Conservation (phyloP, 2,113 vertebrate species). For the Calonectris borealis region DNA sequence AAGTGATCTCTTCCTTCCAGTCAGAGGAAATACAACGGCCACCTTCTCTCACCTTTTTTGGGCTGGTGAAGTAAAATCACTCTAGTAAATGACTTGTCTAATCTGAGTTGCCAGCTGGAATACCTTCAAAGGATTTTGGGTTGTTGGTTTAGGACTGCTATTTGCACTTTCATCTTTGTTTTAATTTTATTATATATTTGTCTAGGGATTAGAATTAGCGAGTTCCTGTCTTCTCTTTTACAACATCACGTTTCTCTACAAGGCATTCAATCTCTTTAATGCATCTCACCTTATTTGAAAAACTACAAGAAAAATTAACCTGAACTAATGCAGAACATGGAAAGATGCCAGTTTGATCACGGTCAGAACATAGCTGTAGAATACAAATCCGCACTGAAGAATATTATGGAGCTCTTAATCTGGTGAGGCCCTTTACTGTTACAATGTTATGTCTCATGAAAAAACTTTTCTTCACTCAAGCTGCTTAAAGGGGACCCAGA, state of each 20-base stretch:
- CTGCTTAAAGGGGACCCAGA: neutral
- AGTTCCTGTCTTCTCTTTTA: neutral
- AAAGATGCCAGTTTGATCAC: neutral
- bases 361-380: neutral
- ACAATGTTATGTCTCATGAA: neutral
- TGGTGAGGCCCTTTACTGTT: neutral
- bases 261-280: neutral
- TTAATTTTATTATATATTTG: constrained; percentile 24
- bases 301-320: constrained; percentile 6
- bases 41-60: neutral
- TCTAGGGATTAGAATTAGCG: neutral
- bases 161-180: constrained; percentile 35
- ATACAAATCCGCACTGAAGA: neutral
- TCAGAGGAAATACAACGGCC: neutral
- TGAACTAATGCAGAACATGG: neutral
- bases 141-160: neutral
- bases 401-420: neutral
- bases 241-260: neutral
- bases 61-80: neutral
- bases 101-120: constrained; percentile 13
- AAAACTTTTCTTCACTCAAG: neutral
- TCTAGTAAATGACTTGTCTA: neutral
- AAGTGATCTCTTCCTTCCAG: neutral
- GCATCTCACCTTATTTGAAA: neutral
- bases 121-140: neutral